Percentiles rank a stretch among this genome's conserved stretches.
Conservation (phyloP, 2,113 vertebrate species). For the Litocranius walleri region DNA sequence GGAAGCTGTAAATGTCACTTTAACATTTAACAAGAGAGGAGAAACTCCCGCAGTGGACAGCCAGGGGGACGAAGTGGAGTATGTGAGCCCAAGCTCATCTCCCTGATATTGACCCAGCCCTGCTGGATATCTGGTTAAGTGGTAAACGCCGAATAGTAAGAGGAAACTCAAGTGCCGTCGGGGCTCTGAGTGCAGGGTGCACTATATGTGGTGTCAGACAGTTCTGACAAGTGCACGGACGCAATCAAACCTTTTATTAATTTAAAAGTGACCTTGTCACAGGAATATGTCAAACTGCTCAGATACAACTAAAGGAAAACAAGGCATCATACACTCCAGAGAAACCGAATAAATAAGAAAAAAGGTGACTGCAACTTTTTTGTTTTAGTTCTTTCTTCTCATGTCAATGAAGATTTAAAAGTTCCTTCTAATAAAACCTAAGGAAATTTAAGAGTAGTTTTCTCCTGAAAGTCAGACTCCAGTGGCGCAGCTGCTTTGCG, state of each 20-base stretch:
- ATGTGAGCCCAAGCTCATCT: not conserved
- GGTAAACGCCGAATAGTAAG: not conserved
- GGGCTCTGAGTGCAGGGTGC: slow-evolving; percentile 65
- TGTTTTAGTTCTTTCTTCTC: slow-evolving; percentile 48
- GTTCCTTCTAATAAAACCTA: slow-evolving; percentile 34
- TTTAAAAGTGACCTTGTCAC: slow-evolving; percentile 82
- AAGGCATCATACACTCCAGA: slow-evolving; percentile 73
- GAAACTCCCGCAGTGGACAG: not conserved
- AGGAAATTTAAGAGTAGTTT: slow-evolving; percentile 61
- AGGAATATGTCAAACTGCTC: slow-evolving; percentile 81
- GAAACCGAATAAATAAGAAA: slow-evolving; percentile 75
- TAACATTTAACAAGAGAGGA: not conserved
- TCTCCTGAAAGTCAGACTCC: slow-evolving; percentile 38
- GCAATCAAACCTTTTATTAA: slow-evolving; percentile 85
- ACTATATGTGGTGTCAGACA: slow-evolving; percentile 73
- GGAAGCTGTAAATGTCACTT: not conserved
- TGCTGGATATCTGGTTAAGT: not conserved
- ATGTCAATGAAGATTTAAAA: slow-evolving; percentile 57
- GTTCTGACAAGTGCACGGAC: slow-evolving; percentile 83
- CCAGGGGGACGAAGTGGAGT: not conserved
- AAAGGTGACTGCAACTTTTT: slow-evolving; percentile 41
- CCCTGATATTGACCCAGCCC: not conserved
- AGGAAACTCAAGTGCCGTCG: slow-evolving; percentile 35
- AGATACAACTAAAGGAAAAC: slow-evolving; percentile 78
- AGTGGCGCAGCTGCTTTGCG: not conserved